Conservation (phyloP, 2,888 invertebrate genomes). For the Cryptophagus acutangulus region DNA sequence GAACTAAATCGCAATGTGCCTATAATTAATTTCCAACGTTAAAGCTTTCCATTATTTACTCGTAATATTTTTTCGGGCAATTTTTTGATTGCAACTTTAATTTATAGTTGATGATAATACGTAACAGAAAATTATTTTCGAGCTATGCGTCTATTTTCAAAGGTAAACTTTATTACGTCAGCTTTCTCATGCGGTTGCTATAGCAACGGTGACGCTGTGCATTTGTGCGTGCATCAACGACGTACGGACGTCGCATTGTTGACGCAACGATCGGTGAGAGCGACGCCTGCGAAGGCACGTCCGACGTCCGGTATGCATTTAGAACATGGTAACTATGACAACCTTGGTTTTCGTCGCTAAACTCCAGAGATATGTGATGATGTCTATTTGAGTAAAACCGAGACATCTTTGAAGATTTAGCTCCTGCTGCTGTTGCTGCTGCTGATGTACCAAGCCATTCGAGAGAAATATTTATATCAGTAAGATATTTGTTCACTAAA, state of each 20-base stretch:
- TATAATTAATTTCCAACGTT: no score
- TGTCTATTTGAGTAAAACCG: conserved; percentile 18
- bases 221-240: conserved; percentile 20
- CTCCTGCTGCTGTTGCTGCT: no score
- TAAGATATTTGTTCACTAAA: no score
- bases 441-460: no score
- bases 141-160: conserved; percentile 26
- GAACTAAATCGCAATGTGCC: no score
- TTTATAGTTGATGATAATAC: no score
- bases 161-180: conserved; percentile 37
- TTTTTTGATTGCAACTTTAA: no score
- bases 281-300: conserved; percentile 11
- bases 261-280: conserved; percentile 3
- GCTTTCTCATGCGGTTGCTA: conserved; percentile 38
- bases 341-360: conserved; percentile 30
- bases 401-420: conserved; percentile 14
- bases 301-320: conserved; percentile 30
- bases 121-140: conserved; percentile 5
- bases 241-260: conserved; percentile 33
- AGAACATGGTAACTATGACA: conserved; percentile 40
- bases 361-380: conserved; percentile 20
- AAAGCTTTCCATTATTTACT: no score
- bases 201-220: conserved; percentile 44
- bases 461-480: no score
- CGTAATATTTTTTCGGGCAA: no score